These are phyloP conservation scores for Flexamia atlantica DNA, from an alignment of 2,888 invertebrate genomes.

Conservation along the genomic window DNA sequence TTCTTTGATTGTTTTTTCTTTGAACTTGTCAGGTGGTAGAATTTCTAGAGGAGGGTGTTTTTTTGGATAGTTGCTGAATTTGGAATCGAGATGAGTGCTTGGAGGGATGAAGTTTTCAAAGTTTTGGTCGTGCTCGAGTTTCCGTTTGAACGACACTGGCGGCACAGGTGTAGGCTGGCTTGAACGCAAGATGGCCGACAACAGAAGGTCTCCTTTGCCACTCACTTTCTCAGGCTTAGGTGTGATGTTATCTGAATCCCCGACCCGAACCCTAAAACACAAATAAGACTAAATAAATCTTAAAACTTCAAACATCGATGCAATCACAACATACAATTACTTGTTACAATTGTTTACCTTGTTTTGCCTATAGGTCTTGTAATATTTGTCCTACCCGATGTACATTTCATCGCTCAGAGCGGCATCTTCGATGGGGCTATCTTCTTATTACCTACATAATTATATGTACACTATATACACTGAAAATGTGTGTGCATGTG, in stretches of 20 bases:
- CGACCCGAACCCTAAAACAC: neutral
- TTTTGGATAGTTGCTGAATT: constrained; percentile 1
- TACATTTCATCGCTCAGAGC: too few relatives aligned
- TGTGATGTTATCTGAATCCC: constrained; percentile 6
- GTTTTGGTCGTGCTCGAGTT: constrained; percentile 50
- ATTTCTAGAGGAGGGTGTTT: constrained; percentile 29
- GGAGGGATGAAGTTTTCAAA: constrained; percentile 21
- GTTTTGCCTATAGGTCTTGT: too few relatives aligned
- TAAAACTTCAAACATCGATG: too few relatives aligned
- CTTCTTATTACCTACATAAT: too few relatives aligned
- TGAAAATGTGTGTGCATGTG: too few relatives aligned
- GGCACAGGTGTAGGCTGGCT: constrained; percentile 35
- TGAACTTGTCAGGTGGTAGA: constrained; percentile 7
- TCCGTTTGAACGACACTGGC: constrained; percentile 38
- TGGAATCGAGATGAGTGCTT: neutral
- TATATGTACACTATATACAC: too few relatives aligned
- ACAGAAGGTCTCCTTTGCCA: constrained; percentile 60
- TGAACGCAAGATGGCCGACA: constrained; percentile 63
- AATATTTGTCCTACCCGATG: too few relatives aligned
- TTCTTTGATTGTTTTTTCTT: constrained; percentile 23
- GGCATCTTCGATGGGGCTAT: too few relatives aligned
- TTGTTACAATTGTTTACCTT: too few relatives aligned
- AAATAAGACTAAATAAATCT: too few relatives aligned
- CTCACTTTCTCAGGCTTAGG: constrained; percentile 35
- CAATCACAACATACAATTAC: too few relatives aligned